These are phyloP conservation scores for Heliangelus exortis DNA, from an alignment of 2,797 vertebrate genomes.

Conservation along the genomic window DNA sequence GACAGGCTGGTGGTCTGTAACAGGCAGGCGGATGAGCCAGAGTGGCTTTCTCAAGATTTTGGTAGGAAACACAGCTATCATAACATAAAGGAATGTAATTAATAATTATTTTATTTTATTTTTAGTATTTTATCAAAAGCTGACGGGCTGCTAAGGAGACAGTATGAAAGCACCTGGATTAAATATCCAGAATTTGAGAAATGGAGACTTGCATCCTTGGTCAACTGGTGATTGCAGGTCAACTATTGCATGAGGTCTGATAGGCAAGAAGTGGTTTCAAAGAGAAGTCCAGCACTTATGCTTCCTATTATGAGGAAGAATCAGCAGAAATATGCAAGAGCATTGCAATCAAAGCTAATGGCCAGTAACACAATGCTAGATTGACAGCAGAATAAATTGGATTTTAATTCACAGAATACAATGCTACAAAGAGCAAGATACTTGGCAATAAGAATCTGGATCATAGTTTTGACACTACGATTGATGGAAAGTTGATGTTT, in stretches of 20 bases:
- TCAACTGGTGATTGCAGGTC: background rate
- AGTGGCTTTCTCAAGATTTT: background rate
- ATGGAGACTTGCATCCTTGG: background rate
- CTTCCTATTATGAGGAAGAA: background rate
- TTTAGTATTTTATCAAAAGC: background rate
- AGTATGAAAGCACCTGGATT: background rate
- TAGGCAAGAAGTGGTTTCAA: background rate
- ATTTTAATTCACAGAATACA: background rate
- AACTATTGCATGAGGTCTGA: background rate
- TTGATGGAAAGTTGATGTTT: background rate
- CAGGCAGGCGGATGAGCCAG: background rate
- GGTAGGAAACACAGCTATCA: background rate
- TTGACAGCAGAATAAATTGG: background rate
- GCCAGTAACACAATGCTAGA: background rate
- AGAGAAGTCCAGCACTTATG: background rate
- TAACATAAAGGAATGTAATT: background rate
- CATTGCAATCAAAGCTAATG: background rate
- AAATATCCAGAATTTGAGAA: background rate
- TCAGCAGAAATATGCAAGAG: background rate
- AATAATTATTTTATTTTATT: background rate
- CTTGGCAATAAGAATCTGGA: background rate
- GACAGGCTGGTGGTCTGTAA: background rate
- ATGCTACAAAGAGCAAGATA: background rate
- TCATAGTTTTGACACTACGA: background rate
- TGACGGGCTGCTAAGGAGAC: background rate